phyloP scores from a whole-genome alignment of 2,888 invertebrate genomes.

The Diaprepes abbreviatus region DNA sequence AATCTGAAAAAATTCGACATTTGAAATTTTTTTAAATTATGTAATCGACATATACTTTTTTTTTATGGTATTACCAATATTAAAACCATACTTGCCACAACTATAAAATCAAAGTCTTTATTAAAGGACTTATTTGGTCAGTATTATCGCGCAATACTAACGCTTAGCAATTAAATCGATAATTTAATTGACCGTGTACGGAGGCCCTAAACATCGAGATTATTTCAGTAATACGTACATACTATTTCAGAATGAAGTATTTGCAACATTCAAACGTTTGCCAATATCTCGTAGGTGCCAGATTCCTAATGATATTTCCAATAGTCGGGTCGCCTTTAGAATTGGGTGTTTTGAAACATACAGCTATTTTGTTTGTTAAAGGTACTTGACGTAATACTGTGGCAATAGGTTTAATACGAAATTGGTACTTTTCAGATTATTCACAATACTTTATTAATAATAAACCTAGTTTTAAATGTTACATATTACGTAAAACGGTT shows the following conservation, averaged over 20 bases:
- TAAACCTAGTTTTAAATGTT: slow-evolving; percentile 28
- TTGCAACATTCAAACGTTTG: slow-evolving; percentile 38
- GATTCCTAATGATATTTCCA: slow-evolving; percentile 44
- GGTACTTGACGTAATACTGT: slow-evolving; percentile 39
- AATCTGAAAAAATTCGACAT: too few relatives aligned
- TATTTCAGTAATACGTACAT: not conserved
- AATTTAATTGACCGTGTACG: too few relatives aligned
- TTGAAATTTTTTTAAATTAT: too few relatives aligned
- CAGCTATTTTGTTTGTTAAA: slow-evolving; percentile 39
- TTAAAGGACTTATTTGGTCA: too few relatives aligned
- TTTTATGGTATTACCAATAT: too few relatives aligned
- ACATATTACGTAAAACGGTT: slow-evolving; percentile 26
- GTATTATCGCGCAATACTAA: too few relatives aligned
- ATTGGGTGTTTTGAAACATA: slow-evolving; percentile 42
- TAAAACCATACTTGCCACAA: too few relatives aligned
- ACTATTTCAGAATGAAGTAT: slow-evolving; percentile 18
- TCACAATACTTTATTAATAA: slow-evolving; percentile 47
- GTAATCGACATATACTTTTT: too few relatives aligned
- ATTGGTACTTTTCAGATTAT: slow-evolving; percentile 50
- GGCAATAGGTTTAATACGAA: slow-evolving; percentile 48
- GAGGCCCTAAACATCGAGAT: not conserved
- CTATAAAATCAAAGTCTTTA: too few relatives aligned
- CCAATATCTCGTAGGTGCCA: slow-evolving; percentile 47
- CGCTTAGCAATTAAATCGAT: too few relatives aligned
- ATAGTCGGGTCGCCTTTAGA: slow-evolving; percentile 36